Conservation (phyloP, 2,888 invertebrate genomes). For the Agrilus biguttatus region DNA sequence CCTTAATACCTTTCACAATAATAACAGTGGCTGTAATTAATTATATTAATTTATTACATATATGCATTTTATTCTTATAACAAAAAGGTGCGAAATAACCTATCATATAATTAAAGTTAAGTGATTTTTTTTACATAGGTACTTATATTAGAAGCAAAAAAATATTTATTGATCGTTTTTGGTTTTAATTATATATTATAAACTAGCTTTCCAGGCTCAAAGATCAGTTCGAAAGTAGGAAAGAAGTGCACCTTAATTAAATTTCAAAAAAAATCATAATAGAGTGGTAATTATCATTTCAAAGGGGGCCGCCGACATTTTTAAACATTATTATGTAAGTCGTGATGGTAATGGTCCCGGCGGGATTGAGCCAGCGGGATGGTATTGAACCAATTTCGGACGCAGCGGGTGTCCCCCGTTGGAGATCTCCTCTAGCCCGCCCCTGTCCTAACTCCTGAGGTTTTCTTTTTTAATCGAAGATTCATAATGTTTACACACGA, state of each 20-base stretch:
- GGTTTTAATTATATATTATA: too few species aligned
- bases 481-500: slow-evolving; percentile 12
- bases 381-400: slow-evolving; percentile 28
- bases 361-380: slow-evolving; percentile 22
- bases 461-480: slow-evolving; percentile 8
- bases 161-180: too few species aligned
- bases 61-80: too few species aligned
- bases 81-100: too few species aligned
- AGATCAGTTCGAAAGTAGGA: neutral
- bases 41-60: too few species aligned
- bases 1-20: too few species aligned
- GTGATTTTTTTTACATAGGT: too few species aligned
- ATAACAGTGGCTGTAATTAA: too few species aligned
- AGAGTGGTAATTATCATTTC: neutral
- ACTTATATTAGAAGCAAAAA: too few species aligned
- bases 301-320: neutral
- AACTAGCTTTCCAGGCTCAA: neutral
- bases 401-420: slow-evolving; percentile 16
- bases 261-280: neutral
- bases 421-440: slow-evolving; percentile 12
- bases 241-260: neutral
- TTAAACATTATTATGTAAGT: neutral
- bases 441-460: slow-evolving; percentile 12
- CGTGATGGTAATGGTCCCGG: slow-evolving; percentile 20
- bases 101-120: too few species aligned